Percentiles rank a stretch among this genome's conserved stretches.
These are phyloP conservation scores for Busseola fusca DNA, from an alignment of 2,888 invertebrate species.

Conservation along the genomic window DNA sequence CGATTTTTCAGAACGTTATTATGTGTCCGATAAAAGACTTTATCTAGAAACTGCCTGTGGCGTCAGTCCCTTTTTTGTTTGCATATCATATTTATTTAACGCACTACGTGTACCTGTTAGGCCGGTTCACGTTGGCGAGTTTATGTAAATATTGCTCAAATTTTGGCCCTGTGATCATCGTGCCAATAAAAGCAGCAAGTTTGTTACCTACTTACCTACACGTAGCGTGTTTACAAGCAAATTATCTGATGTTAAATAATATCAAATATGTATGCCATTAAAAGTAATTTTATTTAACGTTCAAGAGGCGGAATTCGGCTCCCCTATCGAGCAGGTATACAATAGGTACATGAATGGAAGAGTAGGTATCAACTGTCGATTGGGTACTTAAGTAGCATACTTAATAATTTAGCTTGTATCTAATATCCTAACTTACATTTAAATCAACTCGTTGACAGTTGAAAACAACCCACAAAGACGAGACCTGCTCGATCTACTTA, in stretches of 20 bases:
- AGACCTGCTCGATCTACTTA: conserved; percentile 44
- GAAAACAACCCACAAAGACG: conserved; percentile 34
- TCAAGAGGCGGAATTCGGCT: conserved; percentile 13
- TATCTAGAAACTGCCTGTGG: conserved; percentile 76
- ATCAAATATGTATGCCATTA: conserved; percentile 16
- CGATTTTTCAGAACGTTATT: conserved; percentile 83
- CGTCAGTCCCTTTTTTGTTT: conserved; percentile 70
- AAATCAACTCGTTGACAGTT: conserved; percentile 24
- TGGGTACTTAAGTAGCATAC: neutral
- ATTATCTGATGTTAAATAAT: conserved; percentile 40
- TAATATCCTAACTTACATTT: conserved; percentile 21
- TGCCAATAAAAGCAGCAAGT: conserved; percentile 40
- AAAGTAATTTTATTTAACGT: conserved; percentile 29
- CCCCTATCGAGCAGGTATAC: neutral
- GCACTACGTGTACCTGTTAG: conserved; percentile 53
- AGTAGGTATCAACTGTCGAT: neutral
- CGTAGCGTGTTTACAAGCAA: conserved; percentile 29
- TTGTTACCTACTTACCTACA: conserved; percentile 43
- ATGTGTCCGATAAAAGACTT: conserved; percentile 81
- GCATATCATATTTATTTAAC: conserved; percentile 65
- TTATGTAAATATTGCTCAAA: conserved; percentile 55
- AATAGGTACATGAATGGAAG: neutral
- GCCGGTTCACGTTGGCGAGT: conserved; percentile 43
- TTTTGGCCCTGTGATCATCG: conserved; percentile 48
- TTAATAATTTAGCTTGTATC: neutral